Conservation (phyloP, 2,113 vertebrate species). For the Mugil cephalus region DNA sequence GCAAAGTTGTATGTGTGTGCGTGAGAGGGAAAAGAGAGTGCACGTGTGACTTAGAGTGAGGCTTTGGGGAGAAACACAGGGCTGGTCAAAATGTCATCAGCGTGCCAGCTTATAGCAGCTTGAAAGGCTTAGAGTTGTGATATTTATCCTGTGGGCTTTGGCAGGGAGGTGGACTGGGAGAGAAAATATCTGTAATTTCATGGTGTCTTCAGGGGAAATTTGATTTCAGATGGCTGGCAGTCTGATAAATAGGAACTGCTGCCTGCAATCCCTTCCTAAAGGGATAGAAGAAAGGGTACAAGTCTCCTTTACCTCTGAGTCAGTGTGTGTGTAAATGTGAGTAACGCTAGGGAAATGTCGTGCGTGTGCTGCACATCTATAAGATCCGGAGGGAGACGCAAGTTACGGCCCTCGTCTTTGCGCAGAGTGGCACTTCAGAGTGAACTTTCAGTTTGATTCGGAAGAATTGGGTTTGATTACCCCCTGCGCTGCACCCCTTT, state of each 20-base stretch:
- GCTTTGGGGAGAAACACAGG: constrained; percentile 80
- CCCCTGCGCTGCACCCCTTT: constrained; percentile 29
- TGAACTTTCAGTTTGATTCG: constrained; percentile 45
- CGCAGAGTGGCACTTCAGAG: constrained; percentile 3
- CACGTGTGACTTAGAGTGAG: constrained; percentile 60
- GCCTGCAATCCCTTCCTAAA: constrained; percentile 81
- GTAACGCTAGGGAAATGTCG: constrained; percentile 7
- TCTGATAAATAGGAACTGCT: constrained; percentile 86
- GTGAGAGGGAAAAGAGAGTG: constrained; percentile 19
- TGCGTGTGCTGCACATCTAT: neutral
- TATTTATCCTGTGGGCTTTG: constrained; percentile 86
- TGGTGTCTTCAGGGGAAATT: constrained; percentile 87
- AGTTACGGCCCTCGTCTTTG: constrained; percentile 32
- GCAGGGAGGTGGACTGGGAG: constrained; percentile 77
- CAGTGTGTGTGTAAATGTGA: constrained; percentile 44
- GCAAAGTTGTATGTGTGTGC: constrained; percentile 34
- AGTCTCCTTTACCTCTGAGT: constrained; percentile 56
- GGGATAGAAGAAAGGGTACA: constrained; percentile 72
- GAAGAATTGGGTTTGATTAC: constrained; percentile 54
- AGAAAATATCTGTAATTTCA: constrained; percentile 88
- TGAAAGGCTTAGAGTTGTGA: constrained; percentile 86
- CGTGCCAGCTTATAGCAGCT: constrained; percentile 83
- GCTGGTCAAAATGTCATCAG: constrained; percentile 85
- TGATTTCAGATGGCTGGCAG: constrained; percentile 86
- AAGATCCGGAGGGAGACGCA: constrained; percentile 30